phyloP scores from a whole-genome alignment of 1,140 invertebrate genomes.

The Pogonomyrmex barbatus region DNA sequence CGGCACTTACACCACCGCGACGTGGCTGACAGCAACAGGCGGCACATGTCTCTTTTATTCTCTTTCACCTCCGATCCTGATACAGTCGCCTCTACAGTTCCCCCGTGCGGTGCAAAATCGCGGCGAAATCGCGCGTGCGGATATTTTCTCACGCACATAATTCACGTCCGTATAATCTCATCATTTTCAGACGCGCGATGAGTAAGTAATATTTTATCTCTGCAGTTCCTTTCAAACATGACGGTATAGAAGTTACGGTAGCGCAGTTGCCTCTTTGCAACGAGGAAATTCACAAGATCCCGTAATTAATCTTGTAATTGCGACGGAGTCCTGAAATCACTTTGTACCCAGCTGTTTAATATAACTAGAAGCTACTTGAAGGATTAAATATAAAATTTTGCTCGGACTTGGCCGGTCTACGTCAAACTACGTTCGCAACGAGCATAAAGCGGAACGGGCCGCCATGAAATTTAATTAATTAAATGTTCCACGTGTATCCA shows the following conservation, averaged over 20 bases:
- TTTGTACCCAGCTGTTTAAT: not conserved
- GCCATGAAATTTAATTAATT: constrained; percentile 44
- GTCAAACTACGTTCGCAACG: not conserved
- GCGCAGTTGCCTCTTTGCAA: not conserved
- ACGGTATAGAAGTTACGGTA: not conserved
- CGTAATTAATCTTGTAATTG: constrained; percentile 11
- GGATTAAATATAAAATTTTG: not conserved
- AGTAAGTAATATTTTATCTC: constrained; percentile 3
- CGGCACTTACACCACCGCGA: constrained; percentile 60
- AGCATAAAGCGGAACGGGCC: not conserved
- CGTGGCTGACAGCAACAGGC: constrained; percentile 74
- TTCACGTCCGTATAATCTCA: not conserved
- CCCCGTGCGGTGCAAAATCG: constrained; percentile 35
- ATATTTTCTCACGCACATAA: not conserved
- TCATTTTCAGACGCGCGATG: not conserved
- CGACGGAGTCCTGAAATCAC: not conserved
- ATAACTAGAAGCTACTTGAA: not conserved
- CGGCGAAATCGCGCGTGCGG: constrained; percentile 37
- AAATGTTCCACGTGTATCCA: constrained; percentile 26
- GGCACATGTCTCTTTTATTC: constrained; percentile 66
- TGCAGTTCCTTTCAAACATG: not conserved
- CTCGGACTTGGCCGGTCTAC: not conserved
- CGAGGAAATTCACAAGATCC: not conserved
- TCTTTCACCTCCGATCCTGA: constrained; percentile 65
- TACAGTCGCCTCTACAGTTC: constrained; percentile 59